A percentile compares a stretch with the other conserved stretches of the same genome.
Conservation (phyloP, 1,140 invertebrate genomes). For the Zeugodacus cucurbitae region DNA sequence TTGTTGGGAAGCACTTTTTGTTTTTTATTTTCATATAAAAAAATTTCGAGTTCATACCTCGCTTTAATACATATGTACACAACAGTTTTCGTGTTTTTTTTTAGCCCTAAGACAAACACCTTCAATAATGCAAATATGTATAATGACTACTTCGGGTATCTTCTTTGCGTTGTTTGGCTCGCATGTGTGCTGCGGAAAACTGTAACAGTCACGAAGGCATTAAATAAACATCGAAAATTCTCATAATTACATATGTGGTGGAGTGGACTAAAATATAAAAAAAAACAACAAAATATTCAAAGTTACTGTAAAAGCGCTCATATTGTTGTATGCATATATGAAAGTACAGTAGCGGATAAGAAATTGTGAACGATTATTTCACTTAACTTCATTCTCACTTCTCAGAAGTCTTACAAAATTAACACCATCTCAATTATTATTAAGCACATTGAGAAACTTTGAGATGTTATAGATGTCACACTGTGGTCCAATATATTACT, state of each 20-base stretch:
- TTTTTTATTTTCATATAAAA: background rate
- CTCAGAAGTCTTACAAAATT: no score
- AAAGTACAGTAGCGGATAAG: background rate
- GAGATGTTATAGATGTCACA: no score
- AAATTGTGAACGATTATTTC: background rate
- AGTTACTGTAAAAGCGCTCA: background rate
- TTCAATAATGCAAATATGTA: background rate
- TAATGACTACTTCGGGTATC: background rate
- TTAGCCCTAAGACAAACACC: background rate
- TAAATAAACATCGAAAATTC: slow-evolving; percentile 36
- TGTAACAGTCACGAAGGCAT: slow-evolving; percentile 19
- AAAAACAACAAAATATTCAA: background rate
- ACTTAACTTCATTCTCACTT: no score
- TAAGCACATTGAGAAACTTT: no score
- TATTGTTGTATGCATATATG: background rate
- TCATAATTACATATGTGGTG: slow-evolving; percentile 30
- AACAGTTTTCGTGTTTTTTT: background rate
- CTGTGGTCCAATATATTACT: no score
- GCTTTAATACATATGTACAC: no score
- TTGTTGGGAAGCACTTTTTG: background rate
- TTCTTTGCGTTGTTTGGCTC: background rate
- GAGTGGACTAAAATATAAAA: background rate
- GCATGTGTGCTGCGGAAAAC: background rate
- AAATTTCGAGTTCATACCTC: background rate
- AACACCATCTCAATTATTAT: no score